Percentiles rank a stretch among this genome's conserved stretches.
Evolutionary conservation across 2,797 vertebrate genomes (phyloP).

Genomic region (Cuculus canorus): DNA sequence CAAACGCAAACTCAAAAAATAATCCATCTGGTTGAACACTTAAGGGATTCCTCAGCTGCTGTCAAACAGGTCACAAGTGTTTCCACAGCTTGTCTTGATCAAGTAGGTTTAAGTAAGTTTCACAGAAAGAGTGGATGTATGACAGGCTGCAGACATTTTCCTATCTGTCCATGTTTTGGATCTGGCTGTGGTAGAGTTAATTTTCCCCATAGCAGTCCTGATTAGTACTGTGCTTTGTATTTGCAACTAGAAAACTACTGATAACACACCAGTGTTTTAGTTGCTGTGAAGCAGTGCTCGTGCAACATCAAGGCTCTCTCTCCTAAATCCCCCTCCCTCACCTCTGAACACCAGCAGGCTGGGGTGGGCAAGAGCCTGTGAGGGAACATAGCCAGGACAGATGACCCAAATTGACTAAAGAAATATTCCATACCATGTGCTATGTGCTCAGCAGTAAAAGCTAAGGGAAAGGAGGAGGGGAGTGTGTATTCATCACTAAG

Average conservation of each 20-base stretch:
- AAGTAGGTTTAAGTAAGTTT: background rate
- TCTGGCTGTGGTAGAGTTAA: background rate
- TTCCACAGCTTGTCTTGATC: background rate
- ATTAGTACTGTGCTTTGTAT: background rate
- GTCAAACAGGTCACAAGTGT: background rate
- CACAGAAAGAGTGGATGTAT: background rate
- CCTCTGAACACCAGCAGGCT: background rate
- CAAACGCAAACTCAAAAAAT: background rate
- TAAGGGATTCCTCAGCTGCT: background rate
- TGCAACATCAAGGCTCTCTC: background rate
- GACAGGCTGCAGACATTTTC: background rate
- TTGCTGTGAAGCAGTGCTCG: rapidly evolving
- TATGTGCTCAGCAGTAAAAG: too few species aligned
- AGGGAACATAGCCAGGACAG: too few species aligned
- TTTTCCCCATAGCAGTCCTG: background rate
- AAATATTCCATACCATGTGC: too few species aligned
- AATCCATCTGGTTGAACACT: background rate
- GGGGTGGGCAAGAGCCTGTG: background rate
- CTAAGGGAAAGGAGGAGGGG: too few species aligned
- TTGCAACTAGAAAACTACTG: background rate
- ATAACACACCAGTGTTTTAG: background rate
- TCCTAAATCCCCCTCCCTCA: background rate
- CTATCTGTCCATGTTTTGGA: background rate
- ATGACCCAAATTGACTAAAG: too few species aligned
- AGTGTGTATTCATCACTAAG: too few species aligned